These are phyloP conservation scores for Mobula birostris DNA, from an alignment of 2,113 vertebrate genomes.

Conservation along the genomic window DNA sequence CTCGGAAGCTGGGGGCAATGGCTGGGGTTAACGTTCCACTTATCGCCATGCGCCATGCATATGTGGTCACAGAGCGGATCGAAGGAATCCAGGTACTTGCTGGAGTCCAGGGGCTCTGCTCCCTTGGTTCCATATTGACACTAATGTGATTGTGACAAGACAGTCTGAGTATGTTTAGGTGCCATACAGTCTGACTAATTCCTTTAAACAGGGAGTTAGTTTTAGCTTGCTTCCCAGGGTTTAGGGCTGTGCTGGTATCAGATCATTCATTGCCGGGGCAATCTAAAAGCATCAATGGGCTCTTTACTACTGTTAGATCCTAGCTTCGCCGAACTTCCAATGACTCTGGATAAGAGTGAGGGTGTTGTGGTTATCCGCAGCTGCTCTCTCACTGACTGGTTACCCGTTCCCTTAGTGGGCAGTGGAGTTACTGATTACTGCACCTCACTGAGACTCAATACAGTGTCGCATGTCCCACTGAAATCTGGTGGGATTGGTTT, in stretches of 20 bases:
- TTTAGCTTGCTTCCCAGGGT: not conserved
- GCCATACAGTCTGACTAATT: not conserved
- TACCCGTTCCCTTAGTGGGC: too few relatives aligned
- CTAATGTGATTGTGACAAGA: not conserved
- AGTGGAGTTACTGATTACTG: not conserved
- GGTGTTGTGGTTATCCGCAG: not conserved
- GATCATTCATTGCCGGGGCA: not conserved
- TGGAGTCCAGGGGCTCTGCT: not conserved
- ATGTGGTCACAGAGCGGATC: constrained; percentile 89
- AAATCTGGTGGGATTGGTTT: not conserved
- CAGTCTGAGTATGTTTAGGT: not conserved
- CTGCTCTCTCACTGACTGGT: too few relatives aligned
- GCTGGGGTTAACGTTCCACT: constrained; percentile 84
- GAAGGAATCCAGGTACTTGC: constrained; percentile 84
- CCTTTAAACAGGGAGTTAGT: not conserved
- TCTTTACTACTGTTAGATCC: too few relatives aligned
- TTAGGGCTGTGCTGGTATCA: not conserved
- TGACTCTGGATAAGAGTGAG: not conserved
- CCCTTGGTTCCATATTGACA: not conserved
- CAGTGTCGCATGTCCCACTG: not conserved
- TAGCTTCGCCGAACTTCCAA: too few relatives aligned
- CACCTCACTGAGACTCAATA: not conserved
- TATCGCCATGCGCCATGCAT: constrained; percentile 87
- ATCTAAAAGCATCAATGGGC: not conserved
- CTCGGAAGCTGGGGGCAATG: constrained; percentile 72